Conservation (phyloP, 2,888 invertebrate species). For the Meliscaeva auricollis region DNA sequence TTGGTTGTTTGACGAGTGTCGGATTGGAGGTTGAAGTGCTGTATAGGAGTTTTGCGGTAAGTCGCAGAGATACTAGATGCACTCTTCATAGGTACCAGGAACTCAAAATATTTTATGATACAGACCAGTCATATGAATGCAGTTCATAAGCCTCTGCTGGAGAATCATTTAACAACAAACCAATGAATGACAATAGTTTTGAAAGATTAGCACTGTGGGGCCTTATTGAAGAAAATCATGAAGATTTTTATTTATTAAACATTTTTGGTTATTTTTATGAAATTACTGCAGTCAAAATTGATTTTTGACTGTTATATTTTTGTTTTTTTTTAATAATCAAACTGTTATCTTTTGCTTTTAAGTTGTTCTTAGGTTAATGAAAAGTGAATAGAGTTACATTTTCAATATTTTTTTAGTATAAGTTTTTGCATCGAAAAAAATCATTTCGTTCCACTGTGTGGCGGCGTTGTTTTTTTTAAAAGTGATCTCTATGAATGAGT, state of each 20-base stretch:
- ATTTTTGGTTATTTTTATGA: too few species aligned
- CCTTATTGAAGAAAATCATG: too few species aligned
- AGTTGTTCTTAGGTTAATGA: too few species aligned
- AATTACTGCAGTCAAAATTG: too few species aligned
- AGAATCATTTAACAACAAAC: background rate
- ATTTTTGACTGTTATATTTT: too few species aligned
- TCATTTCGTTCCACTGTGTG: background rate
- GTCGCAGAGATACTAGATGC: conserved; percentile 12
- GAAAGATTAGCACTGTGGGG: background rate
- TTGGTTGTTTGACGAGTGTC: conserved; percentile 51
- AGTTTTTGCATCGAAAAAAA: background rate
- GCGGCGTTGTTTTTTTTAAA: background rate
- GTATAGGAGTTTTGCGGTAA: conserved; percentile 33
- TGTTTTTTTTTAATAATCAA: too few species aligned
- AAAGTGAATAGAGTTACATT: too few species aligned
- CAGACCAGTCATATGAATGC: conserved; percentile 31
- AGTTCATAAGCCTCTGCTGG: conserved; percentile 1
- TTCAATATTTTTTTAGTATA: too few species aligned
- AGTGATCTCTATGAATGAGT: background rate
- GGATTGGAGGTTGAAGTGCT: conserved; percentile 60
- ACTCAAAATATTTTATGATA: conserved; percentile 51
- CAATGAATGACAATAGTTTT: background rate
- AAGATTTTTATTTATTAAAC: too few species aligned
- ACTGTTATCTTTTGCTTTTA: too few species aligned
- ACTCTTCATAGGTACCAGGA: conserved; percentile 5